Evolutionary conservation across 2,888 invertebrate species (phyloP).

Genomic region (Quadroppia sp.): DNA sequence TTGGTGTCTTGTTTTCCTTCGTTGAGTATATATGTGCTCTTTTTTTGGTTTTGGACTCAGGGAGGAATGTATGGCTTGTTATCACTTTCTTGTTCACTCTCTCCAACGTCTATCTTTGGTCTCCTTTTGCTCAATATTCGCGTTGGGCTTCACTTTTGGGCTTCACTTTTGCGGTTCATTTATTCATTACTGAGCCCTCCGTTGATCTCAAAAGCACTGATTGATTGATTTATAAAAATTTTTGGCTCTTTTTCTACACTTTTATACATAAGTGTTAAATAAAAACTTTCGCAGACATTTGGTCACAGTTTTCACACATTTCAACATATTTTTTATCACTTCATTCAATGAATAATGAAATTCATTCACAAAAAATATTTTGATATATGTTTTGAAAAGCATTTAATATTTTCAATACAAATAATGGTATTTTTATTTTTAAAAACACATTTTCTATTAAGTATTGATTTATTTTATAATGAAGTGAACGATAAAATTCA

Average conservation of each 20-base stretch:
- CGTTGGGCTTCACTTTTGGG: slow-evolving; percentile 17
- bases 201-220: slow-evolving; percentile 7
- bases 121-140: neutral
- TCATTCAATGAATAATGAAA: neutral
- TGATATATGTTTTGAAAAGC: neutral
- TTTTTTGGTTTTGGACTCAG: neutral
- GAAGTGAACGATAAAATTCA: slow-evolving; percentile 4
- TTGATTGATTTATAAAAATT: slow-evolving; percentile 24
- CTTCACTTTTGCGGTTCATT: slow-evolving; percentile 31
- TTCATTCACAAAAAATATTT: neutral
- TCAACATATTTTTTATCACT: neutral
- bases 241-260: neutral
- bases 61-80: slow-evolving; percentile 33
- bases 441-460: neutral
- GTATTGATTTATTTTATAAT: neutral
- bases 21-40: neutral
- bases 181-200: slow-evolving; percentile 26
- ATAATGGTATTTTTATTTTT: neutral
- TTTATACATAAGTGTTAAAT: neutral
- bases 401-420: neutral
- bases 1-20: slow-evolving; percentile 30
- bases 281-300: neutral
- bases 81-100: slow-evolving; percentile 15
- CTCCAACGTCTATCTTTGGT: neutral
- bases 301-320: neutral